A percentile compares a stretch with the other conserved stretches of the same genome.
Evolutionary conservation across 2,113 vertebrate genomes (phyloP).

Genomic region (Amphilophus citrinellus): DNA sequence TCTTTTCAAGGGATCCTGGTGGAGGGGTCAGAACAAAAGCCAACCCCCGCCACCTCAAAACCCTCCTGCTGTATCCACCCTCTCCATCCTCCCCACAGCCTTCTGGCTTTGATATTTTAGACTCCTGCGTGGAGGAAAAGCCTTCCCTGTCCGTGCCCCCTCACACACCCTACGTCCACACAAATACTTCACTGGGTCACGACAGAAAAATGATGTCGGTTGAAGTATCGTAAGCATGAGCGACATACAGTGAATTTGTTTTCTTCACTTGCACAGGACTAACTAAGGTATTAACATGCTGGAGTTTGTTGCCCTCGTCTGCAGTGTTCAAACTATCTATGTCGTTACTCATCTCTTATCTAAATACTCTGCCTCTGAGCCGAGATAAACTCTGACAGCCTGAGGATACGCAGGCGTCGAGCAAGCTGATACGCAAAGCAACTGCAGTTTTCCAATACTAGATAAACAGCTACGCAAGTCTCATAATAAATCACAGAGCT

Average conservation of each 20-base stretch:
- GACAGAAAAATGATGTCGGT: constrained; percentile 74
- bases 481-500: constrained; percentile 23
- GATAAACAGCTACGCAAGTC: constrained; percentile 37
- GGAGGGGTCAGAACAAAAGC: constrained; percentile 82
- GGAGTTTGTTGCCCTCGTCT: constrained; percentile 15
- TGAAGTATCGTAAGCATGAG: constrained; percentile 41
- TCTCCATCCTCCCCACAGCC: constrained; percentile 68
- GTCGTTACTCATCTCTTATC: constrained; percentile 62
- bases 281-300: constrained; percentile 26
- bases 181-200: constrained; percentile 77
- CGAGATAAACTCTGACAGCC: constrained; percentile 53
- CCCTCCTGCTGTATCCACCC: constrained; percentile 58
- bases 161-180: constrained; percentile 55
- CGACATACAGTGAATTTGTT: constrained; percentile 45
- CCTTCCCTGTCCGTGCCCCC: constrained; percentile 51
- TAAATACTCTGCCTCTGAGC: constrained; percentile 38
- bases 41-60: constrained; percentile 48
- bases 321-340: constrained; percentile 32
- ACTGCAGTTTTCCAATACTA: constrained; percentile 26
- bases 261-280: background rate
- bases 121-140: constrained; percentile 80
- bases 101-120: constrained; percentile 85
- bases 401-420: constrained; percentile 58
- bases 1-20: constrained; percentile 84
- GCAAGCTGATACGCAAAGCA: constrained; percentile 27